Conservation (phyloP, 2,797 vertebrate species). For the Esox masquinongy region DNA sequence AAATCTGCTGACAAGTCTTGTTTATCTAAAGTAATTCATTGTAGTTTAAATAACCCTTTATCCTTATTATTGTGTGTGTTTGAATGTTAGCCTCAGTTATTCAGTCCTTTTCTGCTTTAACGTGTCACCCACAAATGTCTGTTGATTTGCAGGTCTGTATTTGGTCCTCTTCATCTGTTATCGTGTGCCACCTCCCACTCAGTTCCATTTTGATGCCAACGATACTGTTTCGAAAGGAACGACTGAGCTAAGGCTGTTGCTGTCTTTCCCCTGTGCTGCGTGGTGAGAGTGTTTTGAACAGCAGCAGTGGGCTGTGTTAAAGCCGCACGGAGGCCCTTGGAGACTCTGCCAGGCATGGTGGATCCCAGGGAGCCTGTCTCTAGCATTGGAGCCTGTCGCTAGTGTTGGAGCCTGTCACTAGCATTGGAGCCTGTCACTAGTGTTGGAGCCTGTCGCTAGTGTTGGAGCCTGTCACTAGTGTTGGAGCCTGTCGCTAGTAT, state of each 20-base stretch:
- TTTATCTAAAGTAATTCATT: too few relatives aligned
- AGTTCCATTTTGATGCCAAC: background rate
- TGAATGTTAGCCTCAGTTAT: background rate
- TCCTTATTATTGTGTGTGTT: background rate
- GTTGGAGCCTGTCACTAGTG: too few relatives aligned
- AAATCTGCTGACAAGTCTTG: too few relatives aligned
- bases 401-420: too few relatives aligned
- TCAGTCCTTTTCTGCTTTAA: background rate
- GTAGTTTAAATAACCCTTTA: background rate
- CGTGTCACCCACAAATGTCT: background rate
- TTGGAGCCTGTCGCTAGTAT: too few relatives aligned
- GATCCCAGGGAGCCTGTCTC: conserved; percentile 8
- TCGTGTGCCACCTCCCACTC: too few relatives aligned
- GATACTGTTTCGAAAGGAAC: background rate
- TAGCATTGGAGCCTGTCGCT: too few relatives aligned
- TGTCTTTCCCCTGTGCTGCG: background rate
- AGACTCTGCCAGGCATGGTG: background rate
- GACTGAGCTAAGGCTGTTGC: background rate
- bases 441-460: too few relatives aligned
- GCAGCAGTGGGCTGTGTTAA: conserved; percentile 13
- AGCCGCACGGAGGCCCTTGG: conserved; percentile 23
- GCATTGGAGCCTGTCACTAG: too few relatives aligned
- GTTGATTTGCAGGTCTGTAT: background rate
- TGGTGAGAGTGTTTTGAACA: background rate
- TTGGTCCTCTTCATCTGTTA: conserved; percentile 6